Percentiles rank a stretch among this genome's conserved stretches.
phyloP scores from a whole-genome alignment of 2,113 vertebrate species.

The Callorhinus ursinus region DNA sequence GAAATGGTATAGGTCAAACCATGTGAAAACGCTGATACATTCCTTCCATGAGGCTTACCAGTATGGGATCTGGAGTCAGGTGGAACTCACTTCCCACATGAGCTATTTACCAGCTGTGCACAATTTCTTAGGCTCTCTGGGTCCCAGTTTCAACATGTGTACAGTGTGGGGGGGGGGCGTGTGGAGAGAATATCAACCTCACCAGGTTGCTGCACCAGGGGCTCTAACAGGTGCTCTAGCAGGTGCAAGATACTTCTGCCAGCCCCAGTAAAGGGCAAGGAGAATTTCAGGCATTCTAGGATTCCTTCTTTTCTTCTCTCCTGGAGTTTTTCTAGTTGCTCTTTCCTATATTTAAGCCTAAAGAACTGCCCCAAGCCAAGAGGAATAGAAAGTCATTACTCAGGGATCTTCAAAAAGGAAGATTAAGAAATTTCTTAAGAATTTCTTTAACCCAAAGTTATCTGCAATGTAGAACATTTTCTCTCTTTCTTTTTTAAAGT shows the following conservation, averaged over 20 bases:
- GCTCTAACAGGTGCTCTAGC: neutral
- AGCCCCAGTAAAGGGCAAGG: neutral
- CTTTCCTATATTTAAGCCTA: neutral
- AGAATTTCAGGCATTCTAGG: neutral
- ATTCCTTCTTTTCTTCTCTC: neutral
- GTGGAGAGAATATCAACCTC: neutral
- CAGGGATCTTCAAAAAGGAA: neutral
- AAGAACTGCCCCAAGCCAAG: neutral
- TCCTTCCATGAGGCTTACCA: neutral
- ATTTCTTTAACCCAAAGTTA: constrained; percentile 1
- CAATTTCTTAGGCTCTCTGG: neutral
- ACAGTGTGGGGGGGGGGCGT: no score
- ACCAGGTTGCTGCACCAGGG: neutral
- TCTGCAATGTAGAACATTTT: neutral
- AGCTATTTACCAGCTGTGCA: neutral
- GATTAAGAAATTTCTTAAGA: neutral
- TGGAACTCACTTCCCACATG: neutral
- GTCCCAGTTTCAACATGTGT: neutral
- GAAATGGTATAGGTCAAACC: neutral
- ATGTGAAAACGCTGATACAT: neutral
- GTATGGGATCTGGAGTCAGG: neutral
- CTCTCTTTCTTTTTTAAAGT: neutral
- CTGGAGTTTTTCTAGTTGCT: neutral
- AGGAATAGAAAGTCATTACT: neutral
- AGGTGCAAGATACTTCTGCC: neutral